A percentile compares a stretch with the other conserved stretches of the same genome.
Conservation (phyloP, 1,140 invertebrate genomes). For the Drosophila neocordata region DNA sequence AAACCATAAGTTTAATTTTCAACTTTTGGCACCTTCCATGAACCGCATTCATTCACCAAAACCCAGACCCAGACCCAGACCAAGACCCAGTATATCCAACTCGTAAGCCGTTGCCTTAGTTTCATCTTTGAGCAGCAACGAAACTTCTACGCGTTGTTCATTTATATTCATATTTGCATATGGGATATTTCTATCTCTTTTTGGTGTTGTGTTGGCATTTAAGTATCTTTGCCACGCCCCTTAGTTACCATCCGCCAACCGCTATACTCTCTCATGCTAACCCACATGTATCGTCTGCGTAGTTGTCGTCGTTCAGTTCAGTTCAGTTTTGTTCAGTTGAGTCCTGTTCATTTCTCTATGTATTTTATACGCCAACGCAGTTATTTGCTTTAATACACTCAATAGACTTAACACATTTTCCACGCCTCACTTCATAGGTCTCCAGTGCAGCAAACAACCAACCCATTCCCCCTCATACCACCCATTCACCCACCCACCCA, state of each 20-base stretch:
- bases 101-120: constrained; percentile 22
- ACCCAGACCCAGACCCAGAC: constrained; percentile 16
- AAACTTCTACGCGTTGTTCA: constrained; percentile 67
- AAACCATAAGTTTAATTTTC: constrained; percentile 31
- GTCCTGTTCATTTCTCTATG: constrained; percentile 30
- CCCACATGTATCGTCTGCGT: constrained; percentile 21
- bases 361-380: constrained; percentile 76
- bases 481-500: neutral
- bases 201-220: constrained; percentile 29
- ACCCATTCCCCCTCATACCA: neutral
- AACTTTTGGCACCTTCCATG: constrained; percentile 19
- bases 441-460: neutral
- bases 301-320: constrained; percentile 16
- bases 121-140: neutral
- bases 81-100: too few relatives aligned
- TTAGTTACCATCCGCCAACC: neutral
- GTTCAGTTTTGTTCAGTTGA: too few relatives aligned
- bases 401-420: constrained; percentile 81
- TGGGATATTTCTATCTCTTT: constrained; percentile 20
- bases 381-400: constrained; percentile 81
- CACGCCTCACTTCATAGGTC: constrained; percentile 59
- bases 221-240: constrained; percentile 47
- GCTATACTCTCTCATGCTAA: neutral
- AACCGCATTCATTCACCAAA: neutral
- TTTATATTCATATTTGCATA: constrained; percentile 80